These are phyloP conservation scores for Drosophila sp. DNA, from an alignment of 1,140 invertebrate species.

Conservation along the genomic window DNA sequence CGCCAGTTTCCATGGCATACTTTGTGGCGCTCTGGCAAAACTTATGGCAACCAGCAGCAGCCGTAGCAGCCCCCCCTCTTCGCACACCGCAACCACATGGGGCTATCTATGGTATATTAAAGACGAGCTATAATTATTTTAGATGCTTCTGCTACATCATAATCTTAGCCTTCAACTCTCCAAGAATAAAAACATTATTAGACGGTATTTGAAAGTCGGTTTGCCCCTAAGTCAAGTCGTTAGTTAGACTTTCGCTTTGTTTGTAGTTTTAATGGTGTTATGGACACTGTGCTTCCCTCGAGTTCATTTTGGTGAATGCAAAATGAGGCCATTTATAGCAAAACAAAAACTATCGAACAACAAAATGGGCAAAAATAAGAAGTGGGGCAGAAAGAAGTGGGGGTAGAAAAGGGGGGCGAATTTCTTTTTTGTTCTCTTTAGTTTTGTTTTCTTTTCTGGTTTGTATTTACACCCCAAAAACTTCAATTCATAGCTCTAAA, in stretches of 20 bases:
- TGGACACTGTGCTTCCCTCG: constrained; percentile 24
- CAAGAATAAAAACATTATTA: neutral
- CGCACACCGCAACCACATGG: constrained; percentile 12
- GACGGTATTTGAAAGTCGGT: neutral
- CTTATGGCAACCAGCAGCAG: constrained; percentile 49
- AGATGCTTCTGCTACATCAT: too few relatives aligned
- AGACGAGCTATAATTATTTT: neutral
- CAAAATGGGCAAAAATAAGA: neutral
- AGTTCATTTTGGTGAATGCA: constrained; percentile 18
- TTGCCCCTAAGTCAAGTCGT: neutral
- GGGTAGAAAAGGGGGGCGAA: neutral
- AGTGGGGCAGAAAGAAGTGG: neutral
- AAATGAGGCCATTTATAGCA: constrained; percentile 16
- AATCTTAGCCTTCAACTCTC: neutral
- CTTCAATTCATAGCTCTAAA: neutral
- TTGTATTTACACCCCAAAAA: neutral
- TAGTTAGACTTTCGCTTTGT: constrained; percentile 14
- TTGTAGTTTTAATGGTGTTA: constrained; percentile 49
- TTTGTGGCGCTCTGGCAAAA: constrained; percentile 66
- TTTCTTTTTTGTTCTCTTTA: neutral
- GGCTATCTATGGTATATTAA: constrained; percentile 20
- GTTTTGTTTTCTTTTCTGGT: neutral
- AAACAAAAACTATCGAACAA: constrained; percentile 11
- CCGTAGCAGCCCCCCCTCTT: constrained; percentile 7
- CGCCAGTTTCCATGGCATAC: constrained; percentile 75